Conservation (phyloP, 2,797 vertebrate genomes). For the Amblyraja radiata region DNA sequence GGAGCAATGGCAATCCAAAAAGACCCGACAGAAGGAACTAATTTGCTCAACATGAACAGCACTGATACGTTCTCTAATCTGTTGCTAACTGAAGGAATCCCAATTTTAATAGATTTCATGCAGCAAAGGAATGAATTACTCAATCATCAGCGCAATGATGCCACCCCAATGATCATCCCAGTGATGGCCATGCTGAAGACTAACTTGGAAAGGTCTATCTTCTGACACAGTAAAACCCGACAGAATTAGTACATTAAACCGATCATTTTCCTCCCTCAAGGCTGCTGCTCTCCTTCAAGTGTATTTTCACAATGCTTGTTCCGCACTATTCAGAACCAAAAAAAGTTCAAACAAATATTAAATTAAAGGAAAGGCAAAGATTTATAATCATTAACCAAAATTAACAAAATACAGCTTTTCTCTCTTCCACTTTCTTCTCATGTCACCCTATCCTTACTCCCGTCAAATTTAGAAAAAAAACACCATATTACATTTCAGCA, state of each 20-base stretch:
- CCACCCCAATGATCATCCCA: background rate
- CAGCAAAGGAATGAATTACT: background rate
- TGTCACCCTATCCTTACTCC: background rate
- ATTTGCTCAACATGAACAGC: background rate
- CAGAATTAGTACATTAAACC: background rate
- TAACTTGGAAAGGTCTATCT: background rate
- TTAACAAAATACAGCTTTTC: background rate
- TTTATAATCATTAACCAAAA: background rate
- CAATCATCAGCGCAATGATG: background rate
- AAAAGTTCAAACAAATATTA: constrained; percentile 18
- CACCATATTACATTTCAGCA: background rate
- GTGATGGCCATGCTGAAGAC: background rate
- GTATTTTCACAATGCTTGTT: background rate
- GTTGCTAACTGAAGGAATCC: background rate
- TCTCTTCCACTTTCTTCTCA: background rate
- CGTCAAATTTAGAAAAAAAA: background rate
- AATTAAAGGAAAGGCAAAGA: background rate
- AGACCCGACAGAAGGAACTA: background rate
- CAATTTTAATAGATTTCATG: background rate
- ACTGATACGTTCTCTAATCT: background rate
- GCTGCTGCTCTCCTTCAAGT: background rate
- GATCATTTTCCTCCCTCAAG: background rate
- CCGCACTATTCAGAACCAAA: background rate
- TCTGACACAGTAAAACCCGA: background rate
- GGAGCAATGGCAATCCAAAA: background rate